Base-by-base conservation (phyloP, 2,888 invertebrate species). In the Hoplodrina blanda region DNA sequence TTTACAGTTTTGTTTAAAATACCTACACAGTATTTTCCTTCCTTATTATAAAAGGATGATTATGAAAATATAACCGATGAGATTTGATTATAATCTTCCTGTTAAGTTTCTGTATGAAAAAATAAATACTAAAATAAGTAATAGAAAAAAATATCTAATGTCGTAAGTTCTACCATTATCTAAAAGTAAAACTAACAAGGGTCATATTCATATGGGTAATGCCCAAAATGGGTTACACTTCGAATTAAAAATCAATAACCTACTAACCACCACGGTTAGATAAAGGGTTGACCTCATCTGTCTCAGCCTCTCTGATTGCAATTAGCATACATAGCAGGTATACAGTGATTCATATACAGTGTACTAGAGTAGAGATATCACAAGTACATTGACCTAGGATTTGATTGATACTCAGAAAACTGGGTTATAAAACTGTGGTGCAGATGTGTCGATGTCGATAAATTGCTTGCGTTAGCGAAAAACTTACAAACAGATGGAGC, bases 381-480 rank as follows among this genome's bases (percentile, higher is more conserved):
- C 33, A 67, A 67, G 77, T 80, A 79, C 83, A 66, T 77, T 83
- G 78, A 83, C 82, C 83, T 69, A 69, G 50, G 57, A 59, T 73
- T 68, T 70, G 46, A 76, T 65, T 67, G 66, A 69, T 54, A 55
- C 54, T 61, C 64, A 52, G 25, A 33, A 69, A 66, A 79, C 76
- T 60, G 59, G 59, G 70, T 76, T 79, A 33, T 50, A 11, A 41
- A 30, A 17, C 15, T 67, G 8, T 66, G 25, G 53, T 64, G 41
- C 33, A 66, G 63, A 25, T 69, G 63, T 60, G 19, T 49, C 33
- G 56, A 57, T 62, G 8, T 15, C 13, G 13, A 41, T 41, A 25
- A 49, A 57, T 67, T 41, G 61, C n/a, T 68, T 56, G 54, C 53
- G 41, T 20, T 68, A 25, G 68, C 62, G 10, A 62, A 33, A 50